These are phyloP conservation scores for Tapera naevia DNA, from an alignment of 2,797 vertebrate species.

Conservation along the genomic window DNA sequence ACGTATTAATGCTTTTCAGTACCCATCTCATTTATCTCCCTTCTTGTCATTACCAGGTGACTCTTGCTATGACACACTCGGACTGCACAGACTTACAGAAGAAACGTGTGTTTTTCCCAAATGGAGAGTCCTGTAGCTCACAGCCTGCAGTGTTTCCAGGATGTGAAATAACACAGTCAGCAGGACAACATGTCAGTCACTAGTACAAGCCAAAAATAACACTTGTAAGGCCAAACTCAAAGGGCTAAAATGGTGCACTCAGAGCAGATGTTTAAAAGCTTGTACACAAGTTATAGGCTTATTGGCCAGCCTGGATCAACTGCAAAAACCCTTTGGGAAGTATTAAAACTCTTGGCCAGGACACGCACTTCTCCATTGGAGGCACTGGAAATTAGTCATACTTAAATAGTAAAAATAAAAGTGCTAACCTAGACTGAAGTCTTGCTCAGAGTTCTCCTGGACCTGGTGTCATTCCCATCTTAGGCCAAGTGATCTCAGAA, in stretches of 20 bases:
- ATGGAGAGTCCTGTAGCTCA: slow-evolving; percentile 13
- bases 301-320: neutral
- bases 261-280: slow-evolving; percentile 55
- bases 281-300: neutral
- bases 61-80: neutral
- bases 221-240: slow-evolving; percentile 1
- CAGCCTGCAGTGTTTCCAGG: slow-evolving; percentile 19
- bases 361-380: neutral
- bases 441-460: neutral
- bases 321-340: slow-evolving; percentile 20
- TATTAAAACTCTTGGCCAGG: slow-evolving; percentile 6
- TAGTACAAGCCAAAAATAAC: slow-evolving; percentile 58
- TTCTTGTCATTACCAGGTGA: neutral
- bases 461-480: neutral
- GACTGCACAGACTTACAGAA: neutral
- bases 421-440: neutral
- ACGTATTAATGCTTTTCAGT: neutral
- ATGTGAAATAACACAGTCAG: slow-evolving; percentile 58
- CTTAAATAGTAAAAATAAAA: neutral
- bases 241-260: slow-evolving; percentile 26
- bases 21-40: neutral
- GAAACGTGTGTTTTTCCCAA: slow-evolving; percentile 3
- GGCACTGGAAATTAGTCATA: neutral
- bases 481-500: neutral
- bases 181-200: slow-evolving; percentile 62